These are phyloP conservation scores for Lycodopsis pacificus DNA, from an alignment of 2,797 vertebrate species.

Conservation along the genomic window DNA sequence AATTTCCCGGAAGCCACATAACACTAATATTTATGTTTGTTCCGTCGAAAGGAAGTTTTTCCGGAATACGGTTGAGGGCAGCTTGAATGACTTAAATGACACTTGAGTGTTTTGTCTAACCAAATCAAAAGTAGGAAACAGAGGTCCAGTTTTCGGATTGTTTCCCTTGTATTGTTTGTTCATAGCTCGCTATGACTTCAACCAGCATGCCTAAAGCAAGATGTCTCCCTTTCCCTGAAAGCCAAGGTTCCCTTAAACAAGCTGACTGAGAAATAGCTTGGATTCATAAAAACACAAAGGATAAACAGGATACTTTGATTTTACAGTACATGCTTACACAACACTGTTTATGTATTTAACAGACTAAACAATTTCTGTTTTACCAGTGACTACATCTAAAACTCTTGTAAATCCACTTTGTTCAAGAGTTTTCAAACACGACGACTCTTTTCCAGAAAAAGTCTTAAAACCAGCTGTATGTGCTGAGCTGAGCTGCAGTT, in stretches of 20 bases:
- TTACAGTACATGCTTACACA: background rate
- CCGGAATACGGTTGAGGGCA: constrained; percentile 39
- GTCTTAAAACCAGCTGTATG: constrained; percentile 33
- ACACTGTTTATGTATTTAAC: background rate
- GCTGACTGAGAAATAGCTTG: background rate
- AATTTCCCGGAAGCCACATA: constrained; percentile 57
- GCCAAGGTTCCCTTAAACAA: background rate
- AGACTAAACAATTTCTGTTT: background rate
- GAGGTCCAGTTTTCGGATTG: constrained; percentile 18
- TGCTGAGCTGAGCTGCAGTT: constrained; percentile 22
- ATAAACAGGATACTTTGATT: background rate
- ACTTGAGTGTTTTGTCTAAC: constrained; percentile 37
- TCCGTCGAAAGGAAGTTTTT: constrained; percentile 48
- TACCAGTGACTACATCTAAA: background rate
- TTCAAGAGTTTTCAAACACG: background rate
- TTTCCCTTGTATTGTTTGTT: constrained; percentile 35
- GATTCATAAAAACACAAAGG: background rate
- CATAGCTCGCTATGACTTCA: background rate
- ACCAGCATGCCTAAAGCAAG: constrained; percentile 11
- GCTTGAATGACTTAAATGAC: constrained; percentile 14
- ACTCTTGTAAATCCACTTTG: background rate
- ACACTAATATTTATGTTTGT: constrained; percentile 70
- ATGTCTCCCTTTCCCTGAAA: background rate
- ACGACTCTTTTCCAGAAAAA: background rate
- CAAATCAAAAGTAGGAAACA: constrained; percentile 33